Evolutionary conservation across 1,140 invertebrate genomes (phyloP), one percentile per base, ranked within the genome.

Genomic region (Riptortus pedestris): DNA sequence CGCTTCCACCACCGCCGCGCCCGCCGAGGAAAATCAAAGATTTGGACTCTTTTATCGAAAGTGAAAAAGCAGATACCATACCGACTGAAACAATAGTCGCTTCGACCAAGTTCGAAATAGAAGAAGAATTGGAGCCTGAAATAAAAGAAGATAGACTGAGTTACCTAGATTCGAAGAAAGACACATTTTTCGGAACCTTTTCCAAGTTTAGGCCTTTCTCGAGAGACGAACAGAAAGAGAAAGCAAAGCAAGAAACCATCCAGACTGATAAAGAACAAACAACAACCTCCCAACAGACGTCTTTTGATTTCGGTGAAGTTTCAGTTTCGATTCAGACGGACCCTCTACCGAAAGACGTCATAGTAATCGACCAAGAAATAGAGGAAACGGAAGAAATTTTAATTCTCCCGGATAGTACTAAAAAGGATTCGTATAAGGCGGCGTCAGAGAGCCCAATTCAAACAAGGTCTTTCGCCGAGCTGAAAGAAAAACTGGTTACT

Each of bases 271-370:
- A 20, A 24, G 51, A 55, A 55, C 20, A 14, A 9, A 1, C 16
- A 3, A 55, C 22, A 3, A 55, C 51, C 2, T 16, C 20, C 16
- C 51, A 55, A 14, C 65, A 66, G 57, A 66, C 65, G 11, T 65
- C 63, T 2, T 67, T 65, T 27, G 65, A 20, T 64, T 65, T 78
- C 28, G 69, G 81, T 47, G 84, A 90, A 74, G 82, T 83, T 22
- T 85, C 85, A 68, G 82, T 86, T 2, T 87, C 85, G 0, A 89
- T 86, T 0, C 88, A 90, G 74, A 90, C 88, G 0, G 88, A 90
- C 74, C 85, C 87, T 0, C 69, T 90, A 22, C 85, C 87, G 0
- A 86, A 89, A 70, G 86, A 88, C 69, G 79, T 87, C 64, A 78
- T 85, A 26, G 86, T 82, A 58, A 83, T 86, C 70, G 85, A 76